Percentiles rank a stretch among this genome's conserved stretches.
Conservation (phyloP, 2,888 invertebrate species). For the Folsomia candida region DNA sequence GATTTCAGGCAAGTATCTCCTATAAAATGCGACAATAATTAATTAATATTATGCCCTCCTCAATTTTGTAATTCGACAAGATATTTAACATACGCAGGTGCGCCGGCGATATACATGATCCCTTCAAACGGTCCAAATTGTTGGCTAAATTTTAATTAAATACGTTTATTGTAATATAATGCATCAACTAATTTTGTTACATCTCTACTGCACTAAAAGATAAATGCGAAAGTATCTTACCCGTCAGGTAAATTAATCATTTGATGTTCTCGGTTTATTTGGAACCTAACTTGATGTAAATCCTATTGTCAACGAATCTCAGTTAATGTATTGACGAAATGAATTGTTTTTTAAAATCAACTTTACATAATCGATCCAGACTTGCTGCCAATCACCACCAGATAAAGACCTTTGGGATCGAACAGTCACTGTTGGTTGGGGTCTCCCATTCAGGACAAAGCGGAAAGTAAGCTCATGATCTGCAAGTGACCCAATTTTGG, state of each 20-base stretch:
- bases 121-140: slow-evolving; percentile 52
- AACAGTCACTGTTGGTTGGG: slow-evolving; percentile 76
- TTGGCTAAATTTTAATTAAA: too few relatives aligned
- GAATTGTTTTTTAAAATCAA: not conserved
- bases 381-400: slow-evolving; percentile 93
- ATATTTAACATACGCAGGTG: slow-evolving; percentile 74
- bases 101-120: slow-evolving; percentile 78
- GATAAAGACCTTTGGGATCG: slow-evolving; percentile 78
- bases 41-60: not conserved
- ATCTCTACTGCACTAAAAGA: slow-evolving; percentile 79
- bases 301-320: slow-evolving; percentile 62
- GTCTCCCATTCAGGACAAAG: slow-evolving; percentile 81
- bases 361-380: slow-evolving; percentile 55
- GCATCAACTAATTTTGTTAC: not conserved
- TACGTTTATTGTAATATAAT: slow-evolving; percentile 4
- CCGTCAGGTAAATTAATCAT: slow-evolving; percentile 81
- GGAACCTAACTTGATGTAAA: slow-evolving; percentile 86
- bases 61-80: not conserved
- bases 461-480: slow-evolving; percentile 86
- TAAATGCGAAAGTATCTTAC: too few relatives aligned
- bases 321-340: too few relatives aligned
- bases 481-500: slow-evolving; percentile 51
- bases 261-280: slow-evolving; percentile 84
- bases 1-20: slow-evolving; percentile 75
- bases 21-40: slow-evolving; percentile 52